Base-by-base conservation (phyloP, 2,113 vertebrate genomes). In the Cinclus mexicanus region DNA sequence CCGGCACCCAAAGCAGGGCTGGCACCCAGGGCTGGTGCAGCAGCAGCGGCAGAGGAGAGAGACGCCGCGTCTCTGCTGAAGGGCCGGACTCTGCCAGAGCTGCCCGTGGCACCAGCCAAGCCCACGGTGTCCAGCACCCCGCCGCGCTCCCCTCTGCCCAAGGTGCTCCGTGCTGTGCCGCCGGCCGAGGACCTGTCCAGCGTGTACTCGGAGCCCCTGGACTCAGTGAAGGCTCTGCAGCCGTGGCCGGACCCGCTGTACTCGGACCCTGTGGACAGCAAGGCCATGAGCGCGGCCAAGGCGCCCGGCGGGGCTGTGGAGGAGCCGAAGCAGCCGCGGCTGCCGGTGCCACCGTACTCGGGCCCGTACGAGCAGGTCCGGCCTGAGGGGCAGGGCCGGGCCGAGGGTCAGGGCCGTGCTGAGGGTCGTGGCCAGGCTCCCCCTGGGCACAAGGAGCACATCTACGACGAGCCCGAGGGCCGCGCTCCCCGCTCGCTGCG, bases 381-480 rank as follows among this genome's bases (percentile, higher is more conserved):
- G 47, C 16, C 83, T 1, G 70, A 69, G 53, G 52, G 35, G 79
- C 98, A 95, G 21, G 98, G 98, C 24, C 9, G 69, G 28, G 35
- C 69, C 1, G 69, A 63, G 75, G 59, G 35, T 61, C 98, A 93
- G 14, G 98, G 98, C 37, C 25, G 33, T 39, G 53, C 63, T 1
- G 74, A 79, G 74, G 65, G 16, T 1, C 42, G 35, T 26, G 85
- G 97, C 65, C 96, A 97, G 91, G 95, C 95, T 2, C 41, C 7
- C 10, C 49, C 69, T 1, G 74, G 92, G 37, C 47, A 4, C 46
- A 96, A 84, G 28, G 99, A 99, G 52, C 99, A 99, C 95, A 99
- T 99, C 84, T 99, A 99, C 0, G 99, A 99, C 1, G 99, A 99
- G 84, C 99, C 99, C 0, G 99, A 99, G 72, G 99, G 99, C 5